phyloP scores from a whole-genome alignment of 2,888 invertebrate species.

The Caradrina clavipalpis region DNA sequence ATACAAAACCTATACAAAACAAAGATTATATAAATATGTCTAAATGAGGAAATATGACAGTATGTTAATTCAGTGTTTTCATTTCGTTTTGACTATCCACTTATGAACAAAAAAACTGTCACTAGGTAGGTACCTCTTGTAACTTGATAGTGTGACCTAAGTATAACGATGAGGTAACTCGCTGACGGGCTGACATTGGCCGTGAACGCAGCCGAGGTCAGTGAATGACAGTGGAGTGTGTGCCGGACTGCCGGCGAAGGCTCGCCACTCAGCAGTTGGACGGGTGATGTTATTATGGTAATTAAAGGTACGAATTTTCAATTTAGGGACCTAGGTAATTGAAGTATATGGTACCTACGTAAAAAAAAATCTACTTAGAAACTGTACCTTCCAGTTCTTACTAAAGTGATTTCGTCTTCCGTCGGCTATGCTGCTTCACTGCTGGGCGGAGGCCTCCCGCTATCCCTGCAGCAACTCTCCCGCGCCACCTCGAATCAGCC shows the following conservation, averaged over 20 bases:
- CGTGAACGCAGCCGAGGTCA: conserved; percentile 39
- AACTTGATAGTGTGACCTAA: conserved; percentile 1
- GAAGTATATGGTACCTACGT: too few species aligned
- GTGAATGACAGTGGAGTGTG: conserved; percentile 12
- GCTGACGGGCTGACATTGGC: conserved; percentile 27
- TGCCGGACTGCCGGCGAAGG: background rate
- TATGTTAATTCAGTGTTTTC: background rate
- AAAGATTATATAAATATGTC: too few species aligned
- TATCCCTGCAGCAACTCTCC: too few species aligned
- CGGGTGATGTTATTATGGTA: background rate
- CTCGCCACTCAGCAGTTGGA: background rate
- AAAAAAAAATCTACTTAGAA: too few species aligned
- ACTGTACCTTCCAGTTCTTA: too few species aligned
- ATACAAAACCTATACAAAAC: too few species aligned
- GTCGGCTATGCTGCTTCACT: too few species aligned
- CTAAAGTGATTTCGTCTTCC: too few species aligned
- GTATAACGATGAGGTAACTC: conserved; percentile 35
- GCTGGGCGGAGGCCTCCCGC: too few species aligned
- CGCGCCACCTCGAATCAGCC: too few species aligned
- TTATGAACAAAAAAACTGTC: background rate
- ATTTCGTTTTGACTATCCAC: background rate
- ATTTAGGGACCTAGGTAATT: too few species aligned
- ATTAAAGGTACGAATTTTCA: background rate
- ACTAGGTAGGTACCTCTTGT: background rate
- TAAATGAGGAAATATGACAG: too few species aligned